Conservation (phyloP, 2,113 vertebrate species). For the Mola mola region DNA sequence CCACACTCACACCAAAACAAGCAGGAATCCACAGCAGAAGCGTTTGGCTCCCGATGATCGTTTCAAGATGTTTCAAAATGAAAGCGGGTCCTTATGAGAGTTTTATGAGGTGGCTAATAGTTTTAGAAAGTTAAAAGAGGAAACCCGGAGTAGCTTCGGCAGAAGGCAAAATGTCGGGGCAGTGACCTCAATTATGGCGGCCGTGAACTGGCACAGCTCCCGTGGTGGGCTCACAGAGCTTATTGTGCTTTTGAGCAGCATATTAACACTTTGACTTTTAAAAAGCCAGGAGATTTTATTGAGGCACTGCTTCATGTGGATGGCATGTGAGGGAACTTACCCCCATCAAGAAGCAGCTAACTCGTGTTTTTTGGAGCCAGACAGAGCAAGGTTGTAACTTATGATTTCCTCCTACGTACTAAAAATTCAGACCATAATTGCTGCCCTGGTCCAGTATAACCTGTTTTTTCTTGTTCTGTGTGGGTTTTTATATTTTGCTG, state of each 20-base stretch:
- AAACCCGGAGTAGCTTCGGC: conserved; percentile 45
- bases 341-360: conserved; percentile 32
- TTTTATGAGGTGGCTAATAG: conserved; percentile 61
- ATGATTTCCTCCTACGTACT: conserved; percentile 37
- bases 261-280: conserved; percentile 62
- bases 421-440: conserved; percentile 2
- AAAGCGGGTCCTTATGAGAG: conserved; percentile 25
- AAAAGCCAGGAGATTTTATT: conserved; percentile 48
- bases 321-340: conserved; percentile 51
- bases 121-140: conserved; percentile 36
- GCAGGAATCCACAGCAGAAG: conserved; percentile 22
- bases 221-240: conserved; percentile 13
- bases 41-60: conserved; percentile 36
- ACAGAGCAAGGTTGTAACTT: conserved; percentile 32
- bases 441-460: conserved; percentile 2
- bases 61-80: conserved; percentile 61
- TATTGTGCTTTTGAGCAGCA: conserved; percentile 49
- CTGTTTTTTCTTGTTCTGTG: conserved; percentile 1
- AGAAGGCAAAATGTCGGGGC: conserved; percentile 1
- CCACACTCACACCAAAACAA: conserved; percentile 28
- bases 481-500: not conserved
- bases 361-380: conserved; percentile 20
- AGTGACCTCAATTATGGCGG: conserved; percentile 37
- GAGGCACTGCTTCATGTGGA: conserved; percentile 34
- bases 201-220: conserved; percentile 16